Evolutionary conservation across 37 sponge, comb jelly and placozoan genomes (phyloP), one percentile per base, ranked within the genome.

Genomic region (Cliona cf. orientalis): DNA sequence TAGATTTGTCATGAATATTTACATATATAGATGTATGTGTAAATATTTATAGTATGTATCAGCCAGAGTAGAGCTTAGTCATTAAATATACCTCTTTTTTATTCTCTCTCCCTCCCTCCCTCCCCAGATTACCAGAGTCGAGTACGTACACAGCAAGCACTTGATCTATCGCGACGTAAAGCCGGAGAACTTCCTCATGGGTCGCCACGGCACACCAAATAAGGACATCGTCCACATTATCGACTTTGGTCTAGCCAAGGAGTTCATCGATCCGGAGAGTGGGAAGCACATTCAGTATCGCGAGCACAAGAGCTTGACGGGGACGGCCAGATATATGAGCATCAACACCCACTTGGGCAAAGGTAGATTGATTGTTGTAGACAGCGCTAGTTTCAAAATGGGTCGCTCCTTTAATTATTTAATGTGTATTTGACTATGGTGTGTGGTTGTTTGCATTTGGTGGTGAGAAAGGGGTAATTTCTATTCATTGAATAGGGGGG

Each of bases 281-380:
- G 71, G 87, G 71, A 91, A 95, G 63, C 99, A 99, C 86, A 99
- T 99, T 45, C 97, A 94, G 5, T 99, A 99, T 76, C 42, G 97
- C n/a, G 99, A 99, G 73, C 97, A 99, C 86, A 99, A 99, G 90
- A 94, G 95, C 53, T 77, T 99, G 29, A 99, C 99, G 0, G 99
- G 99, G 11, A 99, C 99, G n/a, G 99, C 99, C 25, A 93, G 99
- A 72, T 99, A 99, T 77, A 99, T 99, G 99, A 99, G 99, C 81
- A 99, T 94, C 84, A 97, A 97, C 67, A 99, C 99, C 58, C 99
- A 99, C 79, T 69, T 99, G 9, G 99, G 99, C 34, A 90, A 95
- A 90, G 98, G 98, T 98, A 35, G n/a, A n/a, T n/a, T n/a, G n/a
- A n/a, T n/a, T 73, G 29, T 32, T 49, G 11, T 49, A 49, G 55